Base-by-base conservation (phyloP, 2,113 vertebrate species). In the Phyllopteryx taeniolatus region DNA sequence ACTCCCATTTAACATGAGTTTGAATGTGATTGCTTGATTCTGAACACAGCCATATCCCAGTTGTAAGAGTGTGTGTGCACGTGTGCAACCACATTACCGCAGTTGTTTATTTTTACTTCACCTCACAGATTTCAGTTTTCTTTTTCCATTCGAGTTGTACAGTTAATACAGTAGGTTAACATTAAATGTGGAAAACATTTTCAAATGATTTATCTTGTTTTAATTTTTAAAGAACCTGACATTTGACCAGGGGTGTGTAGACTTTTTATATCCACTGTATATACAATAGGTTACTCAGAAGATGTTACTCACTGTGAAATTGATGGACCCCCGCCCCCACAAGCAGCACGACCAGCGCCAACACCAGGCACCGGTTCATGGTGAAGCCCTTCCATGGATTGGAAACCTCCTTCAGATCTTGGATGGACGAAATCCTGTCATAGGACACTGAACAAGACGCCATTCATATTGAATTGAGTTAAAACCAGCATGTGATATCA, bases 351-450 rank as follows among this genome's bases (percentile, higher is more conserved):
- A 94, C 13, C 0, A 95, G 88, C 2, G 95, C 94, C 71, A 97
- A 71, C 59, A 94, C 83, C 54, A 99, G 76, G 80, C 96, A 98
- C 69, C 94, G 94, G 89, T 96, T 98, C 85, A 99, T 91, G 0
- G 94, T 94, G 72, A 97, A 64, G 4, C 94, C 92, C 44, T 94
- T 94, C 96, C 95, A 98, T 47, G 95, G 95, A 67, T 92, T 92
- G 22, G 86, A 82, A 59, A 91, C 90, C 5, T 92, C 85, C 10
- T 76, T 88, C 74, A 93, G 68, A 43, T 78, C 74, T 74, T 90
- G 80, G 7, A 92, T 81, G 46, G 91, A 81, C 70, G 92, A 79
- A 82, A 91, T 89, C 44, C 88, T 82, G 1, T 87, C 88, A 67
- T 92, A 92, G 59, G 91, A 86, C 88, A 91, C 92, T 86, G 0